Evolutionary conservation across 2,113 vertebrate species (phyloP), one percentile per base, ranked within the genome.

Genomic region (Ictalurus furcatus): DNA sequence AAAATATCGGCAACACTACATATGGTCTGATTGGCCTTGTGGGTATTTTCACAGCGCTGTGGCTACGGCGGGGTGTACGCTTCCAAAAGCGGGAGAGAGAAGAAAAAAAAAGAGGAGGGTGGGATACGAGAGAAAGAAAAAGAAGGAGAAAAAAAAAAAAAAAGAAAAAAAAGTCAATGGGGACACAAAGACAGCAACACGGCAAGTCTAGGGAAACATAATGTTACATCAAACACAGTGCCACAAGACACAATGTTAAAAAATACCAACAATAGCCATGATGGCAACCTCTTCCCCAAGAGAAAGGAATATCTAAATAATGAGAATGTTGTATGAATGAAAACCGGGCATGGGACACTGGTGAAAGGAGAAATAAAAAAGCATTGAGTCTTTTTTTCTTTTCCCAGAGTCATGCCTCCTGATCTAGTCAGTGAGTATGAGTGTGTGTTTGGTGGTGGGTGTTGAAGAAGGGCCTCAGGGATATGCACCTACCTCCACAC

Each of bases 401-500:
- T 4, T 44, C 4, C 81, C 85, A 91, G 83, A 89, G 87, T 83
- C 87, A 74, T 88, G 89, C 87, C 89, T 85, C 90, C 87, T 89
- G 90, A 87, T 88, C 85, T 87, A 83, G 89, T 88, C 89, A 90
- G 91, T 88, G 78, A 40, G 81, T 80, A 84, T n/a, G 73, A 48
- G 44, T 87, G 89, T 91, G 12, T 63, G 21, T 92, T 90, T 48
- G 59, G 56, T 56, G 85, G 80, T 88, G 81, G 76, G 88, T 85
- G 85, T 73, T 85, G 86, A 86, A 87, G 89, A 74, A 88, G 58
- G 89, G 87, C 88, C 87, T 81, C 74, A 34, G 89, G 95, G 94
- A 95, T 92, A 94, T 88, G 90, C 94, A 94, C 92, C 93, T 93
- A 93, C 93, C 92, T 90, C 93, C 95, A 94, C 94, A 95, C 95